A percentile compares a stretch with the other conserved stretches of the same genome.
These are phyloP conservation scores for Macrotis lagotis DNA, from an alignment of 2,113 vertebrate species.

Conservation along the genomic window DNA sequence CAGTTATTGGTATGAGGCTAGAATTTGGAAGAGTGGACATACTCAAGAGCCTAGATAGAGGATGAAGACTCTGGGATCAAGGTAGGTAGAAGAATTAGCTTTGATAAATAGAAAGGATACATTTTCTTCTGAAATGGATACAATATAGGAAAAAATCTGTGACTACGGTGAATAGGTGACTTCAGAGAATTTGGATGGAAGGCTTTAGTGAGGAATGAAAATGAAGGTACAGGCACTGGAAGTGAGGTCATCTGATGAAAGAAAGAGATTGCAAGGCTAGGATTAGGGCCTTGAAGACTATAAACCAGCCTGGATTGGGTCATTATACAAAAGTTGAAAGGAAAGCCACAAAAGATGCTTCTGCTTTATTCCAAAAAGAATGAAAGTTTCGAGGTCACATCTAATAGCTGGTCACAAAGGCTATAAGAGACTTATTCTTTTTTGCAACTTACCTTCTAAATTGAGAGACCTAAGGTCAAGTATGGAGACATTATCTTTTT, in stretches of 20 bases:
- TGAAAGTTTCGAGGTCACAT: background rate
- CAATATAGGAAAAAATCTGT: background rate
- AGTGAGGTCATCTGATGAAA: background rate
- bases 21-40: background rate
- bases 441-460: slow-evolving; percentile 84
- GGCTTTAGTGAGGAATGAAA: background rate
- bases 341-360: background rate
- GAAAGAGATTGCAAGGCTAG: background rate
- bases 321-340: background rate
- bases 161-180: background rate
- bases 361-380: background rate
- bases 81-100: background rate
- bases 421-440: background rate
- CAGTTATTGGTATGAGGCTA: background rate
- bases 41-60: background rate
- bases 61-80: background rate
- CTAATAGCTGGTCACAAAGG: background rate
- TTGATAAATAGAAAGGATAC: background rate
- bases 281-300: background rate
- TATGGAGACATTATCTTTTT: slow-evolving; percentile 81
- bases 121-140: background rate
- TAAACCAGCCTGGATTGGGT: background rate
- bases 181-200: background rate
- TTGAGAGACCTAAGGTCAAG: slow-evolving; percentile 83
- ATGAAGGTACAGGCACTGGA: background rate